Conservation (phyloP, 2,888 invertebrate species). For the Myathropa florea region DNA sequence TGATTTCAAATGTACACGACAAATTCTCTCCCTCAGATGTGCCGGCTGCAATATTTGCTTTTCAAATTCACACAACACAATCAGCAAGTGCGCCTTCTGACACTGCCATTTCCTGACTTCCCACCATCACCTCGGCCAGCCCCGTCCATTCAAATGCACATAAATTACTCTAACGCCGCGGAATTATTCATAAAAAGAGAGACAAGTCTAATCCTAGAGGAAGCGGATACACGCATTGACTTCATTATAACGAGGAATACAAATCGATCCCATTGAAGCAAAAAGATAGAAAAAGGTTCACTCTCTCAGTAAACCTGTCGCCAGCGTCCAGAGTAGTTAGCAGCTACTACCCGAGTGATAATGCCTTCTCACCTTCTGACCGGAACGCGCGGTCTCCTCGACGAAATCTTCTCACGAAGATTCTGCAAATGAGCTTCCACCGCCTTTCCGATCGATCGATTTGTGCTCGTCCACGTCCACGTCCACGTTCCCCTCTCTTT, state of each 20-base stretch:
- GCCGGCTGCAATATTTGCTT: conserved; percentile 47
- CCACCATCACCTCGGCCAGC: conserved; percentile 22
- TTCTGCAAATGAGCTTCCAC: conserved; percentile 48
- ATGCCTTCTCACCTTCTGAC: conserved; percentile 13
- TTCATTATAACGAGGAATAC: conserved; percentile 65
- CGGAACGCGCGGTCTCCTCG: conserved; percentile 1
- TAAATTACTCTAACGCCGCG: conserved; percentile 51
- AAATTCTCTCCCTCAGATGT: conserved; percentile 24
- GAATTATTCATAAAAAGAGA: conserved; percentile 60
- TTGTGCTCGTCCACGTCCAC: conserved; percentile 19
- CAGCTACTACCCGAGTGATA: neutral
- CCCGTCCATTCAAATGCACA: conserved; percentile 58
- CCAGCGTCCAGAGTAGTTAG: conserved; percentile 7
- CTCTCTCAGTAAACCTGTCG: neutral
- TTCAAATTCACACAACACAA: conserved; percentile 60
- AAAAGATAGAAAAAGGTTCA: conserved; percentile 12
- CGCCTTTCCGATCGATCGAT: conserved; percentile 56
- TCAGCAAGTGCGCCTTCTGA: neutral
- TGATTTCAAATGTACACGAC: conserved; percentile 8
- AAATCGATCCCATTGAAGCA: conserved; percentile 53
- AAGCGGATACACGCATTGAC: conserved; percentile 62
- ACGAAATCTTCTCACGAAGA: conserved; percentile 64
- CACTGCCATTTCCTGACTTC: conserved; percentile 54
- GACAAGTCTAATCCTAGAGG: conserved; percentile 46
- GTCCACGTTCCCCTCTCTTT: no score